These are phyloP conservation scores for Mesoligia furuncula DNA, from an alignment of 2,888 invertebrate genomes.

Conservation along the genomic window DNA sequence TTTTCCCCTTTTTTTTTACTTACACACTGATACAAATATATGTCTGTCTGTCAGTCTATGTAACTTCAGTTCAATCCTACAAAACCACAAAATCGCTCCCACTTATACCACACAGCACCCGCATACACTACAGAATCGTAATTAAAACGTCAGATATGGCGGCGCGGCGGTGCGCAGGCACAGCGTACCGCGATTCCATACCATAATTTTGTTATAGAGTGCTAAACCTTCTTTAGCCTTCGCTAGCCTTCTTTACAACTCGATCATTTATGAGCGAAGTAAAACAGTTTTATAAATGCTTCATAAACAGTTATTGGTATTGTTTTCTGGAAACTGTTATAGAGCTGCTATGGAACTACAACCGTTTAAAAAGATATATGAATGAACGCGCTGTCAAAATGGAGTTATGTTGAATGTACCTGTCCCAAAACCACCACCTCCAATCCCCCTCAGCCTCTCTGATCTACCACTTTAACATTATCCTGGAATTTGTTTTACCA, in stretches of 20 bases:
- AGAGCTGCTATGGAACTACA: not conserved
- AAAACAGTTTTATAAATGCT: not conserved
- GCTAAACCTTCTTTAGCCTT: too few relatives aligned
- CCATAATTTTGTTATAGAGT: too few relatives aligned
- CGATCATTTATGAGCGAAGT: fast-evolving
- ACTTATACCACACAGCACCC: slow-evolving; percentile 64
- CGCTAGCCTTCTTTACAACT: not conserved
- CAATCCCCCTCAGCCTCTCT: too few relatives aligned
- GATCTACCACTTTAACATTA: not conserved
- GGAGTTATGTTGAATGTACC: too few relatives aligned
- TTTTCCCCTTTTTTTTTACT: too few relatives aligned
- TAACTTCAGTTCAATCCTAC: not conserved
- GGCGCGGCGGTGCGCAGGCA: slow-evolving; percentile 71
- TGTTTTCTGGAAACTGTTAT: not conserved
- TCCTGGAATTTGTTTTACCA: not conserved
- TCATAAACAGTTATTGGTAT: not conserved
- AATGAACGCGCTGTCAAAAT: too few relatives aligned
- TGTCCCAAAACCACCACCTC: too few relatives aligned
- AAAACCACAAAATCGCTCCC: slow-evolving; percentile 40
- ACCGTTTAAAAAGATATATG: not conserved
- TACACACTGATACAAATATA: not conserved
- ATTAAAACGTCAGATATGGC: slow-evolving; percentile 88
- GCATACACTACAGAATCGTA: slow-evolving; percentile 81
- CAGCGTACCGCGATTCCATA: slow-evolving; percentile 66
- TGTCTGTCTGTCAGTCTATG: not conserved